A percentile compares a stretch with the other conserved stretches of the same genome.
Evolutionary conservation across 2,888 invertebrate genomes (phyloP).

Genomic region (Epinotia ramella): DNA sequence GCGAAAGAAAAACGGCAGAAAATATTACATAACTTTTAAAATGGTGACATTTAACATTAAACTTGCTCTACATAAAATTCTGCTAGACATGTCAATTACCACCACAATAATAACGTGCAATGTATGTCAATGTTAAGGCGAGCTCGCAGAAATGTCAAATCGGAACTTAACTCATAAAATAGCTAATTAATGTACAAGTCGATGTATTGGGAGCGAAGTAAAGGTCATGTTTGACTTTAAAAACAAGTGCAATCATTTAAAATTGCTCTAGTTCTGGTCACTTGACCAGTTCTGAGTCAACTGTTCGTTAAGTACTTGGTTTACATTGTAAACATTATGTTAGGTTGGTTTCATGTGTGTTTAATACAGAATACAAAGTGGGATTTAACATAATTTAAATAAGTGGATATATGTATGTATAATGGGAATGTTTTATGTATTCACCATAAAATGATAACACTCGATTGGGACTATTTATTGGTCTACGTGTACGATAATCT

Average conservation of each 20-base stretch:
- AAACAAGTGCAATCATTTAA: slow-evolving; percentile 27
- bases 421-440: too few species aligned
- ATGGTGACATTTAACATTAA: slow-evolving; percentile 2
- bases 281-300: slow-evolving; percentile 25
- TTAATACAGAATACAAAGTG: neutral
- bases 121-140: slow-evolving; percentile 44
- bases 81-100: slow-evolving; percentile 38
- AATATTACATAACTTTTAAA: slow-evolving; percentile 6
- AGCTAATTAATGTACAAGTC: slow-evolving; percentile 32
- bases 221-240: slow-evolving; percentile 30
- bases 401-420: neutral
- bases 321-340: slow-evolving; percentile 4
- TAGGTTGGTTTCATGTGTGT: neutral
- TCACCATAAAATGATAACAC: too few species aligned
- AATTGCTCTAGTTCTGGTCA: slow-evolving; percentile 12
- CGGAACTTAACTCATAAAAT: slow-evolving; percentile 36
- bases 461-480: too few species aligned
- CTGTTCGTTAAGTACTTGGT: neutral
- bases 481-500: too few species aligned
- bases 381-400: neutral
- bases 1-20: neutral
- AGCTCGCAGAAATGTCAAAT: slow-evolving; percentile 42
- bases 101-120: slow-evolving; percentile 28
- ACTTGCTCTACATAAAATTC: slow-evolving; percentile 26
- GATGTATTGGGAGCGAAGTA: slow-evolving; percentile 39